A percentile compares a stretch with the other conserved stretches of the same genome.
Evolutionary conservation across 92 coral and sea anemone species (phyloP).

Genomic region (Epizoanthus fatuus): DNA sequence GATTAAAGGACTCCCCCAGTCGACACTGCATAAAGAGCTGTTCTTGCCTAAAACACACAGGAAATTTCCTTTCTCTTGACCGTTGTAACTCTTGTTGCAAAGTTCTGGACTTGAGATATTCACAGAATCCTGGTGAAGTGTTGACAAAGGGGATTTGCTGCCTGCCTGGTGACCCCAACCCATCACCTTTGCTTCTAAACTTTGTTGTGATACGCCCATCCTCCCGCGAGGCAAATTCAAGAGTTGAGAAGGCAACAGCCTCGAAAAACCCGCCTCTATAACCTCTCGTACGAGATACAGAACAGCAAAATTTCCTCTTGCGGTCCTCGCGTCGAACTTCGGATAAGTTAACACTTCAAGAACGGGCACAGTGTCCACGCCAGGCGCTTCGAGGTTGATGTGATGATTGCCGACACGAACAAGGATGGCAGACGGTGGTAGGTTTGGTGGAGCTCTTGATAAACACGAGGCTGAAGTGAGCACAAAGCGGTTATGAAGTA

Average conservation of each 20-base stretch:
- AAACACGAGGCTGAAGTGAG: conserved; percentile 86
- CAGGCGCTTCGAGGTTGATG: conserved; percentile 55
- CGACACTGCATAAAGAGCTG: conserved; percentile 70
- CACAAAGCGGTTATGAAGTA: conserved; percentile 81
- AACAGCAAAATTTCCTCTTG: conserved; percentile 69
- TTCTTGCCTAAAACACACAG: conserved; percentile 66
- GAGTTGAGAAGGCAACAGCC: conserved; percentile 21
- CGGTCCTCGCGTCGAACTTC: conserved; percentile 41
- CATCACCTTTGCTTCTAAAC: conserved; percentile 48
- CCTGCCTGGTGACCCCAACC: conserved; percentile 87
- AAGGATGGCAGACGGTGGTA: conserved; percentile 57
- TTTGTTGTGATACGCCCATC: not conserved
- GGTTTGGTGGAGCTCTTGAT: conserved; percentile 30
- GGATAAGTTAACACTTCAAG: conserved; percentile 72
- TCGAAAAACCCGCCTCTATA: conserved; percentile 46
- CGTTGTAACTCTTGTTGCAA: conserved; percentile 60
- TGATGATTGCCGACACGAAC: conserved; percentile 79
- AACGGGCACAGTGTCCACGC: conserved; percentile 76
- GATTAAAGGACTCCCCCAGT: conserved; percentile 85
- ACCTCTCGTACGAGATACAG: conserved; percentile 75
- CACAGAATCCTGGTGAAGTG: conserved; percentile 64
- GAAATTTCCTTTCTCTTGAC: conserved; percentile 55
- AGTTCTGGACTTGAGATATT: conserved; percentile 34
- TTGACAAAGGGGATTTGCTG: conserved; percentile 52
- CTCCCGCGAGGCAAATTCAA: conserved; percentile 14